These are phyloP conservation scores for Epistrophe eligans DNA, from an alignment of 2,888 invertebrate genomes.

Conservation along the genomic window DNA sequence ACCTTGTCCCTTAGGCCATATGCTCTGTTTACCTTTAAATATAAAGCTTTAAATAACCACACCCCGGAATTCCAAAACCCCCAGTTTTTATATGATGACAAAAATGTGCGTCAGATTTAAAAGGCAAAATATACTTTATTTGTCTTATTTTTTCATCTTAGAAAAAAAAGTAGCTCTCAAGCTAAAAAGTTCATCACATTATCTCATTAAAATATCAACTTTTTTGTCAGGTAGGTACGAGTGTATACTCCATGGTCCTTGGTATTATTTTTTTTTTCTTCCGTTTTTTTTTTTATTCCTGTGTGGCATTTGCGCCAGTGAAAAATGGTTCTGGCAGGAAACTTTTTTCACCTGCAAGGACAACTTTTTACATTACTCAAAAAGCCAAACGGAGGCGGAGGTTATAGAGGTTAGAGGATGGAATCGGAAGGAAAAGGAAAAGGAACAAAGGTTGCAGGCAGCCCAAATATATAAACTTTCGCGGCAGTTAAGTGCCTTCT, in stretches of 20 bases:
- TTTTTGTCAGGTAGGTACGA: slow-evolving; percentile 51
- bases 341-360: slow-evolving; percentile 71
- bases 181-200: slow-evolving; percentile 72
- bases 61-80: slow-evolving; percentile 48
- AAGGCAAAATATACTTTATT: slow-evolving; percentile 32
- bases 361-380: slow-evolving; percentile 74
- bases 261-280: slow-evolving; percentile 1
- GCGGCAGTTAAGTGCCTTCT: slow-evolving; percentile 76
- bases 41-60: slow-evolving; percentile 10
- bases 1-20: slow-evolving; percentile 19
- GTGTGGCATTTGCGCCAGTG: slow-evolving; percentile 65
- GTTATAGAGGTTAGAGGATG: not conserved
- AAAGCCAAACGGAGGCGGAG: not conserved
- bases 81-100: not conserved
- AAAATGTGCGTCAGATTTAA: slow-evolving; percentile 57
- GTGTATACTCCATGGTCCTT: slow-evolving; percentile 35
- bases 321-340: slow-evolving; percentile 63
- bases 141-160: not conserved
- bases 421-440: not conserved
- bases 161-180: slow-evolving; percentile 18
- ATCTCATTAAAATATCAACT: slow-evolving; percentile 75
- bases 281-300: slow-evolving; percentile 19
- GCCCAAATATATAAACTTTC: slow-evolving; percentile 60
- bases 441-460: slow-evolving; percentile 20
- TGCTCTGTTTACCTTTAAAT: not conserved